phyloP scores from a whole-genome alignment of 2,888 invertebrate species.

The Serrognathus titanus region DNA sequence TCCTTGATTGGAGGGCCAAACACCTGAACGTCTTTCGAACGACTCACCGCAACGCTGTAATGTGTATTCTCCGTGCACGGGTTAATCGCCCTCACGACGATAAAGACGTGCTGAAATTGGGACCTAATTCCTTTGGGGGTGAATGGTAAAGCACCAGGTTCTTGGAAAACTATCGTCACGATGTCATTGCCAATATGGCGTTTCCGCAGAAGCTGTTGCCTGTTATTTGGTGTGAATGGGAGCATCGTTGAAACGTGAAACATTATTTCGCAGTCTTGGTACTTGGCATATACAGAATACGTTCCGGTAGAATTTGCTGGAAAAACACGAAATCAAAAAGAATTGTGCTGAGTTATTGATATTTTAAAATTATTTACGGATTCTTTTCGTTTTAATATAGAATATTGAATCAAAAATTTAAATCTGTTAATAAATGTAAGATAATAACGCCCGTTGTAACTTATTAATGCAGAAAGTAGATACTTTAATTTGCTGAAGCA shows the following conservation, averaged over 20 bases:
- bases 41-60: constrained; percentile 61
- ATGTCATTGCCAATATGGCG: constrained; percentile 98
- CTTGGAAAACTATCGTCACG: constrained; percentile 93
- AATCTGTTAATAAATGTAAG: too few species aligned
- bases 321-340: constrained; percentile 21
- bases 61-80: constrained; percentile 89
- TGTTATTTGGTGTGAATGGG: constrained; percentile 92
- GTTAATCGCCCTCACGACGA: constrained; percentile 83
- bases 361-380: too few species aligned
- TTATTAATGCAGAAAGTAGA: too few species aligned
- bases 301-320: constrained; percentile 88
- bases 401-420: too few species aligned
- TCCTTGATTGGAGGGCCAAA: constrained; percentile 95
- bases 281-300: constrained; percentile 87
- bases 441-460: too few species aligned
- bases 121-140: constrained; percentile 92
- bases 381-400: too few species aligned
- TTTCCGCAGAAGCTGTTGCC: constrained; percentile 90
- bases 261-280: constrained; percentile 92
- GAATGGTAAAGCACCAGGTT: constrained; percentile 89
- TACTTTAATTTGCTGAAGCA: too few species aligned
- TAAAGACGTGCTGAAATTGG: constrained; percentile 97
- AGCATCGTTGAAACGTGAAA: constrained; percentile 97
- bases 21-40: constrained; percentile 42
- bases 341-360: too few species aligned